Evolutionary conservation across 2,113 vertebrate genomes (phyloP), one percentile per base, ranked within the genome.

Genomic region (Numida meleagris): DNA sequence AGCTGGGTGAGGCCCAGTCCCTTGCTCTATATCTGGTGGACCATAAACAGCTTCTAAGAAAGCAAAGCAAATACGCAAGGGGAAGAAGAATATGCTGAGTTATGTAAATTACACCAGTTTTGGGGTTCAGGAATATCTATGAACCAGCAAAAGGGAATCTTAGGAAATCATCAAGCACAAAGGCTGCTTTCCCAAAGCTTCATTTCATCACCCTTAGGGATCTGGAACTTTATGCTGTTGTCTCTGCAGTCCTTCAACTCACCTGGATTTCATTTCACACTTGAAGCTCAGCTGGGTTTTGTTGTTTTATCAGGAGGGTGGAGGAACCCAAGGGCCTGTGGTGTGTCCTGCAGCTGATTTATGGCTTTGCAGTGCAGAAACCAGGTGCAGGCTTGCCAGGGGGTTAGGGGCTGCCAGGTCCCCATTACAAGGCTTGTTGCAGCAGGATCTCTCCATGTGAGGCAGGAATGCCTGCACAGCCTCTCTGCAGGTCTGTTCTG

Each of bases 181-280:
- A 59, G 12, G 4, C n/a, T 57, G 34, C 2, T 75, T 13, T 68
- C 65, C 51, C 46, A 71, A 62, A 88, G 15, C 23, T 21, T 7
- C 5, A 2, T 13, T 57, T 83, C 38, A 80, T 71, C 58, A 59
- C 50, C 14, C 3, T 31, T 4, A 3, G 20, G 34, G 55, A 27
- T 81, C 1, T 61, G 34, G 19, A 74, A 1, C 42, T 82, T 55
- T 0, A 0, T 2, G 4, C 16, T 4, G 2, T 1, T n/a, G 40
- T 70, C 84, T 43, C 38, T 57, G 29, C 55, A n/a, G 10, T 46
- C 43, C 43, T 67, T 42, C 18, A 36, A 1, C 73, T 88, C 89
- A 91, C 94, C 91, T 79, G 91, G 72, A 31, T 70, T 91, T 89
- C 40, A 33, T 94, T 95, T 95, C 90, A 86, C 73, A 65, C 89